These are phyloP conservation scores for Orchesella flavescens DNA, from an alignment of 2,888 invertebrate genomes.

Conservation along the genomic window DNA sequence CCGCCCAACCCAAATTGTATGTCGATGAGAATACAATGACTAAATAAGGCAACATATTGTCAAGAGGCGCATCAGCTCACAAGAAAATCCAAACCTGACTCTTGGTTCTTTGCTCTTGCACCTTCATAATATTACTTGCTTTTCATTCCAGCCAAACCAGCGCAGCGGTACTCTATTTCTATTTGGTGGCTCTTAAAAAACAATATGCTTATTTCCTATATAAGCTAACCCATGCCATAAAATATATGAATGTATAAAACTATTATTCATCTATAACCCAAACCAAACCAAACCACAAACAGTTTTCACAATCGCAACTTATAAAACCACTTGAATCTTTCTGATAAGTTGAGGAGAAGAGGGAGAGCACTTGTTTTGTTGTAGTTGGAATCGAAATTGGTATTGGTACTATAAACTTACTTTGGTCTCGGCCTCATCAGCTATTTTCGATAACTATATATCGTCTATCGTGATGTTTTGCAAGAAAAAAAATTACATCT, in stretches of 20 bases:
- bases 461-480: too few relatives aligned
- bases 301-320: conserved; percentile 17
- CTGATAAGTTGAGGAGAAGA: conserved; percentile 51
- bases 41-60: conserved; percentile 58
- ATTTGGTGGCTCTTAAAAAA: neutral
- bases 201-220: neutral
- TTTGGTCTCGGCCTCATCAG: too few relatives aligned
- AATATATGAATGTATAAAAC: neutral
- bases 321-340: conserved; percentile 45
- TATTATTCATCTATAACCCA: neutral
- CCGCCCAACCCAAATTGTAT: conserved; percentile 42
- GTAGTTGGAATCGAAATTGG: neutral
- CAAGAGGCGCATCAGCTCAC: conserved; percentile 30
- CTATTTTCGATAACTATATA: too few relatives aligned
- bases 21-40: conserved; percentile 56
- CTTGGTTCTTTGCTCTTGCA: too few relatives aligned
- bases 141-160: too few relatives aligned
- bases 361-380: conserved; percentile 41
- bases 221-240: neutral
- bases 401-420: too few relatives aligned
- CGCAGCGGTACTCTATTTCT: too few relatives aligned
- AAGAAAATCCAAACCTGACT: neutral
- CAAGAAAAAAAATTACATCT: too few relatives aligned
- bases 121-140: neutral
- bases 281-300: too few relatives aligned